A percentile compares a stretch with the other conserved stretches of the same genome.
Evolutionary conservation across 2,113 vertebrate species (phyloP).

Genomic region (Trogon surrucura): DNA sequence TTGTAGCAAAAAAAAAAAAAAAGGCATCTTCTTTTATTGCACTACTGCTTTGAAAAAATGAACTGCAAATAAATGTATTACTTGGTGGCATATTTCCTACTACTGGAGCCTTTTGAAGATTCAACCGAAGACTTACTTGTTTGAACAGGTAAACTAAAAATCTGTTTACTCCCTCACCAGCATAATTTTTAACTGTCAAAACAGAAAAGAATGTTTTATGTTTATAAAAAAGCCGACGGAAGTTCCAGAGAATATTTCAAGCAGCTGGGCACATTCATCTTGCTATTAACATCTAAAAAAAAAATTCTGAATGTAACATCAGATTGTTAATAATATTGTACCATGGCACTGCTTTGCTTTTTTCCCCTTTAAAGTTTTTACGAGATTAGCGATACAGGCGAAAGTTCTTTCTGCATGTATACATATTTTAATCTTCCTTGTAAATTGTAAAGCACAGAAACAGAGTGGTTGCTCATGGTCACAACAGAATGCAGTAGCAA

Average conservation of each 20-base stretch:
- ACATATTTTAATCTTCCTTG: neutral
- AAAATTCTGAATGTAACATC: neutral
- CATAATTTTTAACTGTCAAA: conserved; percentile 62
- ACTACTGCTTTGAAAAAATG: conserved; percentile 4
- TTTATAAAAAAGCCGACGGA: conserved; percentile 49
- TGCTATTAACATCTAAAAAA: neutral
- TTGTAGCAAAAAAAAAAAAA: neutral
- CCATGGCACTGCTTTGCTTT: neutral
- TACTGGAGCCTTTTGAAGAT: conserved; percentile 56
- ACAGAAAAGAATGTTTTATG: conserved; percentile 49
- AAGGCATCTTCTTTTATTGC: neutral
- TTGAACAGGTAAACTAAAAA: conserved; percentile 65
- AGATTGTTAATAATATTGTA: neutral
- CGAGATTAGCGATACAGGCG: neutral
- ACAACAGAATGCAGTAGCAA: neutral
- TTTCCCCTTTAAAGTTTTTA: neutral
- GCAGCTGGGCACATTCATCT: conserved; percentile 33
- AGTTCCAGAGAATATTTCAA: conserved; percentile 44
- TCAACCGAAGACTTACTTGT: conserved; percentile 52
- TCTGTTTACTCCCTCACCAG: conserved; percentile 59
- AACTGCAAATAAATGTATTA: conserved; percentile 35
- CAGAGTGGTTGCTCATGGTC: neutral
- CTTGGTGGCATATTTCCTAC: conserved; percentile 28
- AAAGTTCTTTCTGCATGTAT: neutral
- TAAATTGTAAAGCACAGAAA: neutral